phyloP scores from a whole-genome alignment of 2,113 vertebrate genomes.

The Sorex araneus region DNA sequence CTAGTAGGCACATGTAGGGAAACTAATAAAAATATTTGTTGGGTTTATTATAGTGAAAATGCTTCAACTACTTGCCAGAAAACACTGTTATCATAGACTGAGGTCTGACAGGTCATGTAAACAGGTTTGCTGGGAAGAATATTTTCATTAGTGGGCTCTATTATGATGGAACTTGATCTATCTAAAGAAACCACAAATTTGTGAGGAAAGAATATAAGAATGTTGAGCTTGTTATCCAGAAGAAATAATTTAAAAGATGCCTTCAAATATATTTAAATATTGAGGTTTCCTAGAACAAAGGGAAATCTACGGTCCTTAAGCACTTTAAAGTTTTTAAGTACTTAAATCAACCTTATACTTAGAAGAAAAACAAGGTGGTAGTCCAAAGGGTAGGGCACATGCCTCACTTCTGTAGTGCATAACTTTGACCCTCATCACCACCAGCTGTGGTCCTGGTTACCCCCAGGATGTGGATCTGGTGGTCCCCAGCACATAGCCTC shows the following conservation, averaged over 20 bases:
- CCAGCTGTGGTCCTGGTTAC: too few species aligned
- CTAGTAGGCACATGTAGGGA: slow-evolving; percentile 66
- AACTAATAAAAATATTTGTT: slow-evolving; percentile 81
- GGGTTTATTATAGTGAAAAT: slow-evolving; percentile 76
- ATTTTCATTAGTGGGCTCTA: slow-evolving; percentile 48
- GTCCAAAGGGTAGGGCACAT: too few species aligned
- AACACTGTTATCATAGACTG: slow-evolving; percentile 67
- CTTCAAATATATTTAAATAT: slow-evolving; percentile 20
- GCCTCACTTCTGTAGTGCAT: too few species aligned
- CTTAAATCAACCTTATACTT: slow-evolving; percentile 14
- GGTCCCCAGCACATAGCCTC: too few species aligned
- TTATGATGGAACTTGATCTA: slow-evolving; percentile 52
- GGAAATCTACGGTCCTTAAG: neutral
- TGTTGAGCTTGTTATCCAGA: slow-evolving; percentile 44
- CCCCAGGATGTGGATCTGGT: too few species aligned
- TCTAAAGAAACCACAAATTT: slow-evolving; percentile 31
- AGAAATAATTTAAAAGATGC: slow-evolving; percentile 38
- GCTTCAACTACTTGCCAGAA: slow-evolving; percentile 68
- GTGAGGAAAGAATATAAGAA: slow-evolving; percentile 42
- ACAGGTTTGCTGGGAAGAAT: slow-evolving; percentile 52
- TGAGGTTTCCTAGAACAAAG: slow-evolving; percentile 19
- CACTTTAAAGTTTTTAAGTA: slow-evolving; percentile 56
- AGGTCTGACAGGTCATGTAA: slow-evolving; percentile 68
- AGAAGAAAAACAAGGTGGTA: too few species aligned
- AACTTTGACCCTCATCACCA: too few species aligned